phyloP scores from a whole-genome alignment of 2,888 invertebrate genomes.

The Hipparchia semele region DNA sequence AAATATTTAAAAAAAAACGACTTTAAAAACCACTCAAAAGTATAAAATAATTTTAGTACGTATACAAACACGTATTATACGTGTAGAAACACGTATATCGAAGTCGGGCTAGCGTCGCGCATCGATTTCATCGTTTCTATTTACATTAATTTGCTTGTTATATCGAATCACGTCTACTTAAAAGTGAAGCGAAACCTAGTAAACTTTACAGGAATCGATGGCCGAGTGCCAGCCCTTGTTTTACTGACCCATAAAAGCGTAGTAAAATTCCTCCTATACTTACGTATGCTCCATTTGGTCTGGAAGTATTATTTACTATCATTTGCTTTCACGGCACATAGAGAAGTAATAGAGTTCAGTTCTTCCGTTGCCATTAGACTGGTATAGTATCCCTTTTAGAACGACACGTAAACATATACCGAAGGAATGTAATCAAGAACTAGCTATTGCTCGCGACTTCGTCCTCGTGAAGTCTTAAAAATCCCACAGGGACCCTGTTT shows the following conservation, averaged over 20 bases:
- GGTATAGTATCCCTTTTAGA: not conserved
- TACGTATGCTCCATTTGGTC: conserved; percentile 39
- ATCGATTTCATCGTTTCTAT: too few species aligned
- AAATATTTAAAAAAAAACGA: too few species aligned
- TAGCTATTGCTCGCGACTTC: too few species aligned
- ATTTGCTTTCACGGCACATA: conserved; percentile 35
- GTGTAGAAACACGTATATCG: too few species aligned
- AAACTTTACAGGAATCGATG: not conserved
- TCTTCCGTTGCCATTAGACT: conserved; percentile 11
- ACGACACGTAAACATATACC: not conserved
- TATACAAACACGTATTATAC: too few species aligned
- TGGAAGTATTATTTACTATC: conserved; percentile 37
- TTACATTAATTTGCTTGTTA: not conserved
- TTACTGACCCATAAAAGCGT: conserved; percentile 43
- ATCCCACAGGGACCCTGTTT: too few species aligned
- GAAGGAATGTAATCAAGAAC: not conserved
- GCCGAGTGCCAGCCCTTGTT: conserved; percentile 29
- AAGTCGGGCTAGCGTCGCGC: too few species aligned
- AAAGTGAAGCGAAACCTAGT: not conserved
- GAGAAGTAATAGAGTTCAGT: conserved; percentile 26
- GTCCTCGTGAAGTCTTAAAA: too few species aligned
- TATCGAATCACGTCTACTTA: not conserved
- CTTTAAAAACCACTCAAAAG: too few species aligned
- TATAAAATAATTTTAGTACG: too few species aligned
- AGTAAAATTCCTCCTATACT: conserved; percentile 40